Base-by-base conservation (phyloP, 92 coral and sea anemone species). In the Palythoa caribaeorum region DNA sequence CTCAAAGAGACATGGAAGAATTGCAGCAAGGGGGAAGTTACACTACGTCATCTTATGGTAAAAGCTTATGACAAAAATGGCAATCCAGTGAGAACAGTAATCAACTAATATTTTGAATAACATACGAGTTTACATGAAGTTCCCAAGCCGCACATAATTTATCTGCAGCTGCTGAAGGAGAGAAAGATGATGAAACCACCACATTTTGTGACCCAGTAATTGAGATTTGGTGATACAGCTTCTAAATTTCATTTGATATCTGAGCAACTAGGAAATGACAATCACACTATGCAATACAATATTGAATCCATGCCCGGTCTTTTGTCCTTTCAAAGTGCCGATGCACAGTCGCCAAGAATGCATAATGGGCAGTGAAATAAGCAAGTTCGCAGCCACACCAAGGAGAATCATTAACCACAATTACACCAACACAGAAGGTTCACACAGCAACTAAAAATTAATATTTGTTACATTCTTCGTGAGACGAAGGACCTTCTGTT, bases 11-110 rank as follows among this genome's bases (percentile, higher is more conserved):
- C 72, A 8, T 76, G 89, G 84, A 15, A 38, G 17, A 48, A 17
- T 4, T 86, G 89, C 38, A 39, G 75, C 19, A 12, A 37, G 55
- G 69, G 21, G 28, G 78, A 53, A n/a, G 14, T 75, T 37, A 13
- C 17, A 19, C 35, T 88, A 62, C 91, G 87, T 28, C 83, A 78
- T 55, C 71, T 50, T 12, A 78, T 36, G 16, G 65, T 78, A 28
- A 28, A 78, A 12, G 71, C 36, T 36, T 78, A 55, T 15, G 70
- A 78, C 65, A 55, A 65, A 28, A 16, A 37, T 11, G 70, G 83
- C 50, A 55, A 36, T 44, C 70, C 35, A n/a, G 75, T 70, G 15
- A 3, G 21, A 60, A 76, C 38, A 38, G 6, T 28, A 38, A 21
- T 35, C 53, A 48, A 51, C 55, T 6, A 51, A 51, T 6, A 51